phyloP scores from a whole-genome alignment of 1,140 invertebrate genomes.

The Cyphomyrmex costatus region DNA sequence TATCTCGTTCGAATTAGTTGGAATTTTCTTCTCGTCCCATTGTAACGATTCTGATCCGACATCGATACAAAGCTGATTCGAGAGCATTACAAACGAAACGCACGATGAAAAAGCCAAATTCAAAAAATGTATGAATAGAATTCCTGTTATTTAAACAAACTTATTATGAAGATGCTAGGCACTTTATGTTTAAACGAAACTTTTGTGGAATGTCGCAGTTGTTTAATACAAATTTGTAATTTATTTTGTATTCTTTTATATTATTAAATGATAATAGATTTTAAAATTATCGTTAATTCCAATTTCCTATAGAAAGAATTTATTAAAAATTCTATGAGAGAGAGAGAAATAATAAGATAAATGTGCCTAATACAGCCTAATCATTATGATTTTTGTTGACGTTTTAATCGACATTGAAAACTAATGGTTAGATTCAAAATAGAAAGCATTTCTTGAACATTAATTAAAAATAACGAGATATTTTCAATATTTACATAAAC shows the following conservation, averaged over 20 bases:
- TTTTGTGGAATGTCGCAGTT: background rate
- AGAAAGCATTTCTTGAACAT: too few relatives aligned
- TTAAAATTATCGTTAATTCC: background rate
- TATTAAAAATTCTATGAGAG: background rate
- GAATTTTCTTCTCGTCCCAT: slow-evolving; percentile 77
- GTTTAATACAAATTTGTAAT: background rate
- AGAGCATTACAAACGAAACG: slow-evolving; percentile 46
- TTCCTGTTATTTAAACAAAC: slow-evolving; percentile 50
- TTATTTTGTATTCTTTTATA: background rate
- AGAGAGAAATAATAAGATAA: background rate
- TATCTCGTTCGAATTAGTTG: slow-evolving; percentile 79
- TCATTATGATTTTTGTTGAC: too few relatives aligned
- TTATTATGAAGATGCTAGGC: background rate
- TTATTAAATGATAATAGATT: background rate
- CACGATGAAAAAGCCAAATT: slow-evolving; percentile 27
- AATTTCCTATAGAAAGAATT: background rate
- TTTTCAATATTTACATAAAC: too few relatives aligned
- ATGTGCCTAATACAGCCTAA: too few relatives aligned
- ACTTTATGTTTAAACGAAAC: slow-evolving; percentile 5
- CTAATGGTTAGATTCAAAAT: too few relatives aligned
- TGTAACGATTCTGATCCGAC: slow-evolving; percentile 76
- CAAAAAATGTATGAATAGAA: slow-evolving; percentile 17
- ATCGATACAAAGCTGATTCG: slow-evolving; percentile 75
- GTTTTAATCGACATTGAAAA: too few relatives aligned
- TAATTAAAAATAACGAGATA: too few relatives aligned